Conservation (phyloP, 2,888 invertebrate genomes). For the Cerceris ruficornis region DNA sequence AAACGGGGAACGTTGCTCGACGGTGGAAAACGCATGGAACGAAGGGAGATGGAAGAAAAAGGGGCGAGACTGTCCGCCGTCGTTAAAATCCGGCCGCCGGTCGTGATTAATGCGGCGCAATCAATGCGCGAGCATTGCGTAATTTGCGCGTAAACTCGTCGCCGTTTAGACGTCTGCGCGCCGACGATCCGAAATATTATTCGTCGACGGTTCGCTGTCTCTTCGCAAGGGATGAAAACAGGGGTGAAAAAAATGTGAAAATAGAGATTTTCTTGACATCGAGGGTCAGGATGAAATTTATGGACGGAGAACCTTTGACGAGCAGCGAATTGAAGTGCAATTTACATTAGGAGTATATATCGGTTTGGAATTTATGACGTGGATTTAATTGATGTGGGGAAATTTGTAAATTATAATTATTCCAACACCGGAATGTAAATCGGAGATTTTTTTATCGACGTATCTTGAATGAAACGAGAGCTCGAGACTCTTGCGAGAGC, state of each 20-base stretch:
- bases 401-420: not conserved
- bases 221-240: too few species aligned
- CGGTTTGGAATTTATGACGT: too few species aligned
- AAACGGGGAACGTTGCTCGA: slow-evolving; percentile 12
- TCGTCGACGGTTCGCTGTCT: not conserved
- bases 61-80: slow-evolving; percentile 25
- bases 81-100: slow-evolving; percentile 48
- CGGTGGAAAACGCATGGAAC: slow-evolving; percentile 33
- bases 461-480: not conserved
- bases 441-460: not conserved
- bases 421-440: not conserved
- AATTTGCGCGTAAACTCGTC: slow-evolving; percentile 39
- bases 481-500: slow-evolving; percentile 11
- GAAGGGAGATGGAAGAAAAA: slow-evolving; percentile 27
- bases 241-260: too few species aligned
- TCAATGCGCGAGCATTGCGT: slow-evolving; percentile 42
- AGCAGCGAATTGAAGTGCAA: too few species aligned
- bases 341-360: too few species aligned
- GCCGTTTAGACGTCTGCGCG: not conserved
- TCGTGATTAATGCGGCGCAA: slow-evolving; percentile 52
- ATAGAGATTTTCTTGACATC: not conserved
- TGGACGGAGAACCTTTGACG: too few species aligned
- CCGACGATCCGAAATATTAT: not conserved
- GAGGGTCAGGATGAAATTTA: slow-evolving; percentile 6
- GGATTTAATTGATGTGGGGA: too few species aligned